Evolutionary conservation across 64 coral and sea anemone species (phyloP).

Genomic region (Anthopleura sola): DNA sequence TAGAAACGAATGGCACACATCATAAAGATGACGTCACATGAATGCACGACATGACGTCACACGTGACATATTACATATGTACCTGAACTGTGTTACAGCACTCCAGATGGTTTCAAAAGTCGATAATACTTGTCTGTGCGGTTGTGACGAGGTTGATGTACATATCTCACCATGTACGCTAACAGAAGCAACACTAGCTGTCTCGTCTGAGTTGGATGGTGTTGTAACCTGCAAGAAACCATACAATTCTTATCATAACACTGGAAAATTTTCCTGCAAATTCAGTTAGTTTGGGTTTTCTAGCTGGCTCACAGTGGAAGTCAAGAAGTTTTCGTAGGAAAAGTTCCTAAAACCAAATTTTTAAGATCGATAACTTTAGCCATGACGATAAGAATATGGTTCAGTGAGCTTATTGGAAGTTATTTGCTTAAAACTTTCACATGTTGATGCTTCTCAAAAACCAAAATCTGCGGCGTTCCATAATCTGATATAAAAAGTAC

Average conservation of each 20-base stretch:
- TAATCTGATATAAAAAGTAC: too few relatives aligned
- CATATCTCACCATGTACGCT: conserved; percentile 38
- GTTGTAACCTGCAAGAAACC: conserved; percentile 21
- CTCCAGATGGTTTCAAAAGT: conserved; percentile 65
- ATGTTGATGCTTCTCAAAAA: too few relatives aligned
- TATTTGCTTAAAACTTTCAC: too few relatives aligned
- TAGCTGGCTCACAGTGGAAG: neutral
- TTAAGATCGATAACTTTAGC: too few relatives aligned
- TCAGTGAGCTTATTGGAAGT: too few relatives aligned
- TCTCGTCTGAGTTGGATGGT: conserved; percentile 35
- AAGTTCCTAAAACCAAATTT: too few relatives aligned
- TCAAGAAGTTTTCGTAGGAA: too few relatives aligned
- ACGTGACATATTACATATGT: neutral
- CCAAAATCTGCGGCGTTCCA: too few relatives aligned
- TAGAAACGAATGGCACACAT: too few relatives aligned
- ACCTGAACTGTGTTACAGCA: conserved; percentile 67
- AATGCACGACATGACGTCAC: too few relatives aligned
- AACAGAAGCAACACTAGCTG: conserved; percentile 11
- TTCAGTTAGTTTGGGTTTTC: neutral
- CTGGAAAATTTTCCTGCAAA: neutral
- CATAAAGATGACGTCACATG: too few relatives aligned
- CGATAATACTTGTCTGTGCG: conserved; percentile 33
- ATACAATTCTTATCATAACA: neutral
- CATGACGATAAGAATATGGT: too few relatives aligned
- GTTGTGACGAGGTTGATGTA: conserved; percentile 8